Evolutionary conservation across 1,140 invertebrate species (phyloP).

Genomic region (Bombus picipes): DNA sequence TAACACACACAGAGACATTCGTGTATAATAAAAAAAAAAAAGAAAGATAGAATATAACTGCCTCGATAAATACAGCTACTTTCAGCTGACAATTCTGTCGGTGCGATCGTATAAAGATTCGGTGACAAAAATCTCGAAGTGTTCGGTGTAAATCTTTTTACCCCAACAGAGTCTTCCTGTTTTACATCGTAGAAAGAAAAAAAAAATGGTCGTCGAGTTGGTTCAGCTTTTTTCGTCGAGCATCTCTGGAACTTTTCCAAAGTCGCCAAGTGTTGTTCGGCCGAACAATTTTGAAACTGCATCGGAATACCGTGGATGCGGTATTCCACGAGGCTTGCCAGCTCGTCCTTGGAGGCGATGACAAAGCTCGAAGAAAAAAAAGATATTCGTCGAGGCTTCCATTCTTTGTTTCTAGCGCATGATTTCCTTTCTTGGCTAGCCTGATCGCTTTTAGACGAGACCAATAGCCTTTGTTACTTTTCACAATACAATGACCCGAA

Average conservation of each 20-base stretch:
- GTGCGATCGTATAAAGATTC: not conserved
- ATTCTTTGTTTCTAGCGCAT: slow-evolving; percentile 18
- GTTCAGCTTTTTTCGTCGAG: not conserved
- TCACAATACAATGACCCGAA: not conserved
- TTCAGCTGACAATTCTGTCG: not conserved
- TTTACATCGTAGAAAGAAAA: not conserved
- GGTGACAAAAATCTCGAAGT: not conserved
- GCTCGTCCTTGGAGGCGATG: slow-evolving; percentile 35
- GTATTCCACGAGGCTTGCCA: not conserved
- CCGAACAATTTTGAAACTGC: slow-evolving; percentile 8
- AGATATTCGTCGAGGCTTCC: not conserved
- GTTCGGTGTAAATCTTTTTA: not conserved
- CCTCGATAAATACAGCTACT: not conserved
- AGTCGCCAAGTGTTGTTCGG: not conserved
- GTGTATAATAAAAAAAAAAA: not conserved
- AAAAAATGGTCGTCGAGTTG: not conserved
- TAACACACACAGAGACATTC: not conserved
- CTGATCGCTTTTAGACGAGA: not conserved
- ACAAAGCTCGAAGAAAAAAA: not conserved
- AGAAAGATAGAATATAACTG: not conserved
- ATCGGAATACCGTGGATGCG: slow-evolving; percentile 29
- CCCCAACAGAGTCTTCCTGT: not conserved
- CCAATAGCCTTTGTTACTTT: not conserved
- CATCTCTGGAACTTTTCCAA: slow-evolving; percentile 43
- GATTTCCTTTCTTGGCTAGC: not conserved